phyloP scores from a whole-genome alignment of 2,797 vertebrate species.

The Labroides dimidiatus region DNA sequence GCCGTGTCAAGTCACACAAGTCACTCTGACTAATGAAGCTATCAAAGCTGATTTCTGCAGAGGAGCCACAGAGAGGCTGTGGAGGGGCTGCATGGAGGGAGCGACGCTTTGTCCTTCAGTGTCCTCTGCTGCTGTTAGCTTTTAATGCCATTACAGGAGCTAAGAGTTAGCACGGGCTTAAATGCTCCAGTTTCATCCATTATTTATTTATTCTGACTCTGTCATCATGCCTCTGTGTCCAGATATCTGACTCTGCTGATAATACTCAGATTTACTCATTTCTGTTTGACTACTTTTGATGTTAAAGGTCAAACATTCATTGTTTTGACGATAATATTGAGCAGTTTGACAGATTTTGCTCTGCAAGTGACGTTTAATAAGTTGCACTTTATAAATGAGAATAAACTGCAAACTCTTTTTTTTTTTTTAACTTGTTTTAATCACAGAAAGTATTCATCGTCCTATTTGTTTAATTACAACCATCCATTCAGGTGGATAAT shows the following conservation, averaged over 20 bases:
- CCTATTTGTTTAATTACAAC: background rate
- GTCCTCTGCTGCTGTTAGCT: slow-evolving; percentile 22
- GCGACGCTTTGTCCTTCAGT: slow-evolving; percentile 23
- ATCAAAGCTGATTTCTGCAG: slow-evolving; percentile 20
- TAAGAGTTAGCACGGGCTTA: background rate
- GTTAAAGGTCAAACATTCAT: no score
- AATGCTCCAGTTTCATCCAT: background rate
- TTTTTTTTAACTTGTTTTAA: background rate
- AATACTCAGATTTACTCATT: no score
- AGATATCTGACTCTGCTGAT: no score
- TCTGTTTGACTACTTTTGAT: no score
- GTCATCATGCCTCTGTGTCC: no score
- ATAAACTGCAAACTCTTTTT: background rate
- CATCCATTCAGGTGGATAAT: background rate
- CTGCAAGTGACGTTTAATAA: no score
- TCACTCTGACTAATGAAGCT: slow-evolving; percentile 58
- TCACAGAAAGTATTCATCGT: background rate
- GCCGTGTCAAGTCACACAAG: slow-evolving; percentile 40
- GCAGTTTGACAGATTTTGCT: background rate
- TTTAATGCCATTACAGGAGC: slow-evolving; percentile 2
- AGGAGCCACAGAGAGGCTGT: slow-evolving; percentile 1
- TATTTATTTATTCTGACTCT: background rate
- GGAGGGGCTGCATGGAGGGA: background rate
- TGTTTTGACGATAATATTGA: no score
- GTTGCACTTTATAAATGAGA: background rate